Base-by-base conservation (phyloP, 1,140 invertebrate species). In the Rhizoglyphus robini region DNA sequence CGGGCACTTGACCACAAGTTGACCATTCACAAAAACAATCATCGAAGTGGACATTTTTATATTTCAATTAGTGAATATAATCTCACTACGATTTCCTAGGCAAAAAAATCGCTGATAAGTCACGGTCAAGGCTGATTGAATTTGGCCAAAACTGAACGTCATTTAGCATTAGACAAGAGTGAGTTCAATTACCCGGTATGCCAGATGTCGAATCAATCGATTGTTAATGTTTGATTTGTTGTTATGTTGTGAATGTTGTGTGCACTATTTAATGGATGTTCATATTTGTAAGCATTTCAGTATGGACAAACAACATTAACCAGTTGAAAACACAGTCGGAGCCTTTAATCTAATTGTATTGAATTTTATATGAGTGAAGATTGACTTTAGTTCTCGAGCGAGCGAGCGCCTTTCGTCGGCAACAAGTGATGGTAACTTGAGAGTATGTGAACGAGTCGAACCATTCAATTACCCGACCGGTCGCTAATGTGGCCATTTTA, bases 401-500 rank as follows among this genome's bases (percentile, higher is more conserved):
- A n/a, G n/a, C n/a, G n/a, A n/a, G n/a, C n/a, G 8, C 36, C 18
- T 18, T 41, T 41, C 18, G 36, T 41, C 18, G 36, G n/a, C n/a
- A n/a, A n/a, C n/a, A n/a, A n/a, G n/a, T n/a, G n/a, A n/a, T n/a
- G n/a, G n/a, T n/a, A n/a, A n/a, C n/a, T n/a, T n/a, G n/a, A n/a
- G n/a, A n/a, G n/a, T n/a, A 41, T 41, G 36, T 18, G 18, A 41
- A 11, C 36, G 36, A 41, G 36, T 11, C 18, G 36, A 41, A 41
- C 8, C 51, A 54, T 54, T 54, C 51, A 54, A 54, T 54, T 54
- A 54, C 51, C 23, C 8, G 23, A 11, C n/a, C n/a, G n/a, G n/a
- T n/a, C n/a, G n/a, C 51, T 54, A 54, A 54, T 54, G 51, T 54
- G 51, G 20, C 23, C 51, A 54, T 54, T 54, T 54, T 54, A 25